Evolutionary conservation across 2,888 invertebrate genomes (phyloP), one percentile per base, ranked within the genome.

Genomic region (Meteorus colon): DNA sequence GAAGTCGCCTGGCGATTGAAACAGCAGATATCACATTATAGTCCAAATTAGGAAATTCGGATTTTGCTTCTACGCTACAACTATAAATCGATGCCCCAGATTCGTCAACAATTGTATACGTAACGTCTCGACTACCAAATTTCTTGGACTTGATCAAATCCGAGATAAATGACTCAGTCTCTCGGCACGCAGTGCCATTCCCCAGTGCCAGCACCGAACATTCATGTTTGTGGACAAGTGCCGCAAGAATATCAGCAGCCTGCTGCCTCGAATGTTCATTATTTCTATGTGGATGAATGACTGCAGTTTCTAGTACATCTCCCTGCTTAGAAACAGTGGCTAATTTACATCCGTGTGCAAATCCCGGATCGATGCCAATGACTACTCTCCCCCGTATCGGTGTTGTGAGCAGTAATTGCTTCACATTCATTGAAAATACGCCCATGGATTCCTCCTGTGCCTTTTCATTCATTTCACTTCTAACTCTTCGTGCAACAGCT

Each of bases 31-130:
- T 94, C 45, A 96, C 90, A 87, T 96, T 96, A 1, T 94, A 94
- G 87, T 97, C 96, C 90, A 97, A 91, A 70, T 93, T 90, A 0
- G 96, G 95, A 86, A 98, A 95, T 90, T 98, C 98, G 89, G 92
- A 87, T 81, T 93, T 93, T 0, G 97, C 98, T 87, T 95, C 94
- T 65, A 94, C 92, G 81, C 97, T 95, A 76, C 97, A 95, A 14
- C 97, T 97, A 89, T 98, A 98, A 83, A 97, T 95, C 0, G 97
- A 98, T 0, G 97, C 97, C 0, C 98, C 98, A 85, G 95, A 93
- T 90, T 98, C 98, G 72, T 95, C 95, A 0, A 98, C 96, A 81
- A 98, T 96, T 66, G 96, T 94, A 82, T 94, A 94, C 1, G 93
- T 92, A 5, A 95, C 91, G 78, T 92, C 90, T 12, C 45, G 63